A percentile compares a stretch with the other conserved stretches of the same genome.
Conservation (phyloP, 2,888 invertebrate species). For the Mesopsocus fuscifrons region DNA sequence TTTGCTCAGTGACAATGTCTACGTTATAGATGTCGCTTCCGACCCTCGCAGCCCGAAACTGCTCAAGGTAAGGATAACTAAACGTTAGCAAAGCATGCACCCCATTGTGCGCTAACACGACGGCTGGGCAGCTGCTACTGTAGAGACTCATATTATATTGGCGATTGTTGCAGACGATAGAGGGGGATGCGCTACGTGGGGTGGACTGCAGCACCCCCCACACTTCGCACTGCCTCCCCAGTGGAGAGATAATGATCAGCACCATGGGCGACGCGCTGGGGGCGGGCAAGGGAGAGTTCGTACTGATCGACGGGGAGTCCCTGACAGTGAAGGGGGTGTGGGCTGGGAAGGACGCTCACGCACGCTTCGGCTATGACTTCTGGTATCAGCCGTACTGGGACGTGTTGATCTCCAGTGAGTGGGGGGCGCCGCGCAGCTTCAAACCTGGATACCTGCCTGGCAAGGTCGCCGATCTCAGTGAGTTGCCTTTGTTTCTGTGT, state of each 20-base stretch:
- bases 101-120: no score
- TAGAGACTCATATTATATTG: no score
- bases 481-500: conserved; percentile 12
- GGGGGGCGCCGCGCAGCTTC: conserved; percentile 77
- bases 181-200: conserved; percentile 55
- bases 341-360: conserved; percentile 44
- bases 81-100: background rate
- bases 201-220: conserved; percentile 73
- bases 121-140: no score
- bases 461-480: conserved; percentile 28
- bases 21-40: conserved; percentile 59
- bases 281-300: conserved; percentile 68
- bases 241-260: conserved; percentile 89
- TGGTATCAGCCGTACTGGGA: conserved; percentile 95
- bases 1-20: conserved; percentile 63
- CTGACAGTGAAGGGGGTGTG: conserved; percentile 61
- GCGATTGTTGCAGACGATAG: conserved; percentile 40
- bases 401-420: conserved; percentile 78
- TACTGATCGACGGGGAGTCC: conserved; percentile 65
- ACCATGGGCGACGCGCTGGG: conserved; percentile 80
- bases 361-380: conserved; percentile 80
- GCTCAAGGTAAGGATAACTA: conserved; percentile 37
- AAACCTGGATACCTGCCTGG: conserved; percentile 36
- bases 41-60: conserved; percentile 53
- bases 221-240: conserved; percentile 82